Base-by-base conservation (phyloP, 2,113 vertebrate genomes). In the Sakesphorus luctuosus region DNA sequence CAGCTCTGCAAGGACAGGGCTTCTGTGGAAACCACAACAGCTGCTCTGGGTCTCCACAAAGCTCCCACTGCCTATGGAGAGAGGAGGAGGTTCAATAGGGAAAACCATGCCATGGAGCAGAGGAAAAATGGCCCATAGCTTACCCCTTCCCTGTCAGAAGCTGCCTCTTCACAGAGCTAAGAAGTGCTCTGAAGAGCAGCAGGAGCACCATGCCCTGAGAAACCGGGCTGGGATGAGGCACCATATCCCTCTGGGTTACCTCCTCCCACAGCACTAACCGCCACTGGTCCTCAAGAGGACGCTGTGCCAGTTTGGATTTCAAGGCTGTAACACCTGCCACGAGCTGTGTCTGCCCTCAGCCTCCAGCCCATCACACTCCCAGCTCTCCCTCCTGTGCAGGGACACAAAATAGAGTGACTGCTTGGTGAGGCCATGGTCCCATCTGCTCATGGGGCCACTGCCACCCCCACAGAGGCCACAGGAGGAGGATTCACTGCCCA, bases 391-490 rank as follows among this genome's bases (percentile, higher is more conserved):
- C 61, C 47, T 24, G 58, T 12, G 13, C 7, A 1, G 21, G 81
- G 35, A n/a, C 3, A 1, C 0, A 5, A 6, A 40, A 25, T 26
- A 2, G 5, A 23, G 52, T 1, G 47, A 43, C 59, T 62, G 71
- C 47, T 20, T 3, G 3, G 43, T 0, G 7, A n/a, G 52, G 31
- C 11, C 4, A 29, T 0, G 17, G 68, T 47, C 6, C 2, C 31
- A 78, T 19, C 17, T 0, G 0, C 43, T 44, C 0, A 24, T 0
- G 1, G 58, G 40, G 43, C 18, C 66, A n/a, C 62, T 61, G 69
- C 47, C 1, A 1, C 33, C 77, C 76, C 44, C 17, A 3, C 18
- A n/a, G 53, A 19, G 31, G 20, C 53, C 62, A 7, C 0, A 0
- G 15, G 52, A 81, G 36, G 20, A 50, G 36, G 25, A 33, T 13